These are phyloP conservation scores for Fratercula arctica DNA, from an alignment of 2,797 vertebrate genomes.

Conservation along the genomic window DNA sequence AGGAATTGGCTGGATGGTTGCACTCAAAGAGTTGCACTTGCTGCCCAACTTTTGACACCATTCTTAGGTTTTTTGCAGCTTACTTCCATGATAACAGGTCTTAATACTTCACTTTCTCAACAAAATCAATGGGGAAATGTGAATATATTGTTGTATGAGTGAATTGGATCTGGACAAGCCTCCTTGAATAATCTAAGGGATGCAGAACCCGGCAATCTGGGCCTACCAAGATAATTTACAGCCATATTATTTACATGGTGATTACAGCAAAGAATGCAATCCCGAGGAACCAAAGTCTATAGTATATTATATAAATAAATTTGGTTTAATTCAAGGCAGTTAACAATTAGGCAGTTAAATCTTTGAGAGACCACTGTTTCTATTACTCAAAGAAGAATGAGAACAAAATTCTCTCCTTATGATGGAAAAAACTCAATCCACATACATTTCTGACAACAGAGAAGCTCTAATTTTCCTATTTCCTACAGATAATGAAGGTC, in stretches of 20 bases:
- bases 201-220: not conserved
- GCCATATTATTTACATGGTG: rapidly evolving
- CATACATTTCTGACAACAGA: not conserved
- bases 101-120: not conserved
- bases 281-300: not conserved
- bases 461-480: not conserved
- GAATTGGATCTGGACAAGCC: not conserved
- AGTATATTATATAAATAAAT: not conserved
- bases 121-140: not conserved
- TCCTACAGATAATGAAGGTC: not conserved
- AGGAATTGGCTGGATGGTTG: not conserved
- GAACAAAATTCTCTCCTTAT: not conserved
- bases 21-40: not conserved
- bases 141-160: not conserved
- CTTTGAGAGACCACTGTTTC: not conserved
- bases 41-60: not conserved
- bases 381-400: not conserved
- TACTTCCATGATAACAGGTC: not conserved
- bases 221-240: not conserved
- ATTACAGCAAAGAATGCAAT: not conserved
- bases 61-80: not conserved
- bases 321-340: not conserved
- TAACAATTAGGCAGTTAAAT: not conserved
- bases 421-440: not conserved
- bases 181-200: not conserved